Base-by-base conservation (phyloP, 2,113 vertebrate genomes). In the Clarias batrachus region DNA sequence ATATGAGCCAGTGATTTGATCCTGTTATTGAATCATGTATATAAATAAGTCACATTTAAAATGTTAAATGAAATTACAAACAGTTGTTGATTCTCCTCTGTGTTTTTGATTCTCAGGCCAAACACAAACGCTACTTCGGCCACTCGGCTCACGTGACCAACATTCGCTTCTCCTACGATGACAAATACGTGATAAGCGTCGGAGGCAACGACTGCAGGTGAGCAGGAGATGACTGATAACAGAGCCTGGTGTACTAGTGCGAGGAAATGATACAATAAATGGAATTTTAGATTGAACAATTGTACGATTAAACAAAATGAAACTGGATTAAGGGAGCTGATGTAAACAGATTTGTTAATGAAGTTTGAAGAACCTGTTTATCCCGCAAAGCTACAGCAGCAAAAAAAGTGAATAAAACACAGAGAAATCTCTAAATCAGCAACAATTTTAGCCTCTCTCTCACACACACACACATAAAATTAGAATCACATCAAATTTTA, bases 121-220 rank as follows among this genome's bases (percentile, higher is more conserved):
- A 99, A 95, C 97, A 99, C 92, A 99, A 99, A 90, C 95, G 98
- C 11, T 99, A 98, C 89, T 98, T 97, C 0, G 98, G 98, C 17
- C 98, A 99, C 92, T 99, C 98, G 0, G 97, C 97, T 14, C 98
- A 99, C 0, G 97, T 99, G 91, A 99, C 98, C 68, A 99, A 98
- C 92, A 94, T 97, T 23, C 96, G 97, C 37, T 98, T 99, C 93
- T 98, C 98, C 82, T 96, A 96, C 0, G 97, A 98, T 0, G 98
- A 99, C 92, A 98, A 97, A 86, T 98, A 96, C 0, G 95, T 97
- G 54, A 92, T 99, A 88, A 99, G 97, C 78, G 96, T 97, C 0
- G 98, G 98, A 82, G 97, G 98, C 81, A 96, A 97, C 0, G 97
- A 99, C 94, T 97, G 97, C 96, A 99, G 97, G 98, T 99, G 94